Percentiles rank a stretch among this genome's conserved stretches.
Evolutionary conservation across 2,797 vertebrate genomes (phyloP).

Genomic region (Mormyrops boulengeri): DNA sequence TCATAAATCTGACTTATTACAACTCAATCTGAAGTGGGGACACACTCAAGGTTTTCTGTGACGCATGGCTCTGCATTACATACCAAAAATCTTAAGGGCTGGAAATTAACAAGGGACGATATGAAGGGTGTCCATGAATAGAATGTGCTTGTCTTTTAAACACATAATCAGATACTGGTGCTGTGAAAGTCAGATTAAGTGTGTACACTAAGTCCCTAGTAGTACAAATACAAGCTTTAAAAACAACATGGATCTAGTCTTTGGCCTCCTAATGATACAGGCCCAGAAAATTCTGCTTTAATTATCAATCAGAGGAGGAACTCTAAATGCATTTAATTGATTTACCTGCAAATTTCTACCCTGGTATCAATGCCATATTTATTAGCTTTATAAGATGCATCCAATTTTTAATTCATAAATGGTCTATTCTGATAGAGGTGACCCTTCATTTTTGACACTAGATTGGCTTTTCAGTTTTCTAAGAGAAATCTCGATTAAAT

Average conservation of each 20-base stretch:
- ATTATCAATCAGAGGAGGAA: neutral
- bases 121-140: constrained; percentile 7
- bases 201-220: neutral
- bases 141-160: constrained; percentile 4
- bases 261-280: neutral
- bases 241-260: neutral
- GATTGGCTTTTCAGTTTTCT: constrained; percentile 23
- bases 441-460: constrained; percentile 16
- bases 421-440: neutral
- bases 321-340: neutral
- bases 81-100: constrained; percentile 17
- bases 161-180: constrained; percentile 14
- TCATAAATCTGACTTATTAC: constrained; percentile 33
- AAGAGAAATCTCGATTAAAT: constrained; percentile 25
- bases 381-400: neutral
- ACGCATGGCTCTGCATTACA: constrained; percentile 12
- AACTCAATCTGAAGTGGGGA: constrained; percentile 23
- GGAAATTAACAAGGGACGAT: constrained; percentile 8
- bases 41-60: constrained; percentile 27
- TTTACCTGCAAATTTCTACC: neutral
- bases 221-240: neutral
- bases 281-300: neutral
- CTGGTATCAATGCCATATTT: neutral
- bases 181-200: neutral
- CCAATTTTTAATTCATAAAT: neutral